Evolutionary conservation across 2,888 invertebrate genomes (phyloP).

Genomic region (Taenaris catops): DNA sequence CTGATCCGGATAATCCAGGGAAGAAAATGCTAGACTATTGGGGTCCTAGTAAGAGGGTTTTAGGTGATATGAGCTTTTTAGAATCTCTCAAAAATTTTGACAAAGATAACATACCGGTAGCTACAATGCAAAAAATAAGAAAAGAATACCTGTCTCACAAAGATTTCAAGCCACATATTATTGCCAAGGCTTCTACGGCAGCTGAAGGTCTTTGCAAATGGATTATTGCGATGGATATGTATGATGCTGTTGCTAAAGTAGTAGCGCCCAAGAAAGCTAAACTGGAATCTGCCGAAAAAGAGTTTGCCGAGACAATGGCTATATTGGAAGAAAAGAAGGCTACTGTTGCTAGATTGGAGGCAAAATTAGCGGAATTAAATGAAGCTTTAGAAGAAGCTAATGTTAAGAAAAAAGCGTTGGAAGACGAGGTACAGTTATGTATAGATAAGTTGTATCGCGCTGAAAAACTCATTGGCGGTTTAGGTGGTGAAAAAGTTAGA

Average conservation of each 20-base stretch:
- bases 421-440: conserved; percentile 88
- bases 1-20: conserved; percentile 84
- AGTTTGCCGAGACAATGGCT: conserved; percentile 90
- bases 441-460: conserved; percentile 91
- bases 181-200: conserved; percentile 94
- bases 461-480: conserved; percentile 91
- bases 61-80: conserved; percentile 90
- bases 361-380: conserved; percentile 85
- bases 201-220: conserved; percentile 96
- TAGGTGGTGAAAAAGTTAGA: conserved; percentile 92
- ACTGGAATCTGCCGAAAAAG: conserved; percentile 88
- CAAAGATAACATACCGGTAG: conserved; percentile 89
- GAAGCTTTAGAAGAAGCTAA: conserved; percentile 83
- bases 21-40: conserved; percentile 89
- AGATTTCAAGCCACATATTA: conserved; percentile 88
- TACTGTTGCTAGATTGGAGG: conserved; percentile 87
- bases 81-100: conserved; percentile 88
- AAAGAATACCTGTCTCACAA: conserved; percentile 87
- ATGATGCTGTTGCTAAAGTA: conserved; percentile 90
- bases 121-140: conserved; percentile 86
- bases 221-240: conserved; percentile 94
- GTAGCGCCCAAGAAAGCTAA: conserved; percentile 93
- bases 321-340: conserved; percentile 91
- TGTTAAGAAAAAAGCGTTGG: conserved; percentile 82
- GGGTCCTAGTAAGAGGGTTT: conserved; percentile 90